Evolutionary conservation across 2,113 vertebrate genomes (phyloP), one percentile per base, ranked within the genome.

Genomic region (Colossoma macropomum): DNA sequence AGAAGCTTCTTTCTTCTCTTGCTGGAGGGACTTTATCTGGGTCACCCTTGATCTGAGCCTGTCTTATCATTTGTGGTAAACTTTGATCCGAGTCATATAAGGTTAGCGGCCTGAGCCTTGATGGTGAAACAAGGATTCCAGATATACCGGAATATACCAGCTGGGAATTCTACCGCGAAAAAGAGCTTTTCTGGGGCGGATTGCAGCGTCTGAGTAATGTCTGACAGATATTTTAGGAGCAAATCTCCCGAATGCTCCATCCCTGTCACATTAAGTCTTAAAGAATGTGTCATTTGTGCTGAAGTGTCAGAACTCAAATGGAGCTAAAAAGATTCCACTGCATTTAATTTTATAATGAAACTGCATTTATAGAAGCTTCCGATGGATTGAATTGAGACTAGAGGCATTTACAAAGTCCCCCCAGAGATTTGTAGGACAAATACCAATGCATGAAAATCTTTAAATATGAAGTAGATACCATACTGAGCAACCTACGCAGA

Each of bases 41-140:
- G 62, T 54, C 62, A 70, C 65, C 32, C 41, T 52, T 48, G 41
- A 66, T 66, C 41, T 25, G 52, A 80, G 52, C 45, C 66, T 70
- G 59, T 8, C 34, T 62, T 79, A 56, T 56, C 50, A 38, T 65
- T 52, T 34, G 63, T 13, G 65, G 17, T 41, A 66, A 0, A 21
- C 54, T 59, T n/a, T 52, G n/a, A 41, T 63, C 72, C 41, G 78
- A 80, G 52, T 59, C 50, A 71, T 27, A 69, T 59, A 27, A 28
- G 52, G n/a, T 27, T 27, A 28, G 13, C 52, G 38, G 54, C 56
- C 78, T 71, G 78, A 48, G 78, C 34, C 68, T 80, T 19, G 10
- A 38, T 16, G 0, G 62, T 21, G 68, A 60, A 15, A 28, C 68
- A 6, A 0, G 13, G n/a, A 23, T 15, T 25, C 30, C 52, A 17